phyloP scores from a whole-genome alignment of 1,140 invertebrate species.

The Triops longicaudatus region DNA sequence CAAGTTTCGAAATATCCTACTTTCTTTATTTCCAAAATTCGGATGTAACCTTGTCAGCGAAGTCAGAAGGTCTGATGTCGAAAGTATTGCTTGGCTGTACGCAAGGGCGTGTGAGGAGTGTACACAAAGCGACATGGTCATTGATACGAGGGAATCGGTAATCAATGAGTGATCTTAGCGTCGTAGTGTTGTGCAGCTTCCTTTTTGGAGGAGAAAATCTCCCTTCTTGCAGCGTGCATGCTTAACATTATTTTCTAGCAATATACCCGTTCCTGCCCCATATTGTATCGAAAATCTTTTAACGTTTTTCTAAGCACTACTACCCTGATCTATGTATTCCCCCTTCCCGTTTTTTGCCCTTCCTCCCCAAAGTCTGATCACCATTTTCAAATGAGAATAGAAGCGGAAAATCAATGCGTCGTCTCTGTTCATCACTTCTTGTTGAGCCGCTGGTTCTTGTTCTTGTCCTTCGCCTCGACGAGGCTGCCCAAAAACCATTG shows the following conservation, averaged over 20 bases:
- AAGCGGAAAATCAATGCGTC: not conserved
- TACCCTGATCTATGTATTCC: not conserved
- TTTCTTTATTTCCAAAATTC: too few relatives aligned
- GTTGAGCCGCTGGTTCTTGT: not conserved
- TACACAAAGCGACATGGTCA: not conserved
- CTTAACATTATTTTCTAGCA: not conserved
- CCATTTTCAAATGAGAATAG: not conserved
- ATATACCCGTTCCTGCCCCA: not conserved
- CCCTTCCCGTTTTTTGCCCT: not conserved
- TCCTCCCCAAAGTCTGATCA: not conserved
- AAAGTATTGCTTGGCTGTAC: not conserved
- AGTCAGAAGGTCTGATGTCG: not conserved
- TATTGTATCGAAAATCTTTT: not conserved
- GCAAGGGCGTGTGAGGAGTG: not conserved
- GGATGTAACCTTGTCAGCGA: too few relatives aligned
- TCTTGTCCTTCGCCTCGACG: not conserved
- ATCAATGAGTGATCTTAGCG: slow-evolving; percentile 3
- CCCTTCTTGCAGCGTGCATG: not conserved
- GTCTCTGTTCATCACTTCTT: not conserved
- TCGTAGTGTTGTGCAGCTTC: not conserved
- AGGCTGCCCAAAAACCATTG: not conserved
- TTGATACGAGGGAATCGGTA: not conserved
- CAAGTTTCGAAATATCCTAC: too few relatives aligned
- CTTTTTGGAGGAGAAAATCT: not conserved
- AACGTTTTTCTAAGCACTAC: not conserved